Percentiles rank a stretch among this genome's conserved stretches.
phyloP scores from a whole-genome alignment of 2,113 vertebrate genomes.

The Ciconia stormi region DNA sequence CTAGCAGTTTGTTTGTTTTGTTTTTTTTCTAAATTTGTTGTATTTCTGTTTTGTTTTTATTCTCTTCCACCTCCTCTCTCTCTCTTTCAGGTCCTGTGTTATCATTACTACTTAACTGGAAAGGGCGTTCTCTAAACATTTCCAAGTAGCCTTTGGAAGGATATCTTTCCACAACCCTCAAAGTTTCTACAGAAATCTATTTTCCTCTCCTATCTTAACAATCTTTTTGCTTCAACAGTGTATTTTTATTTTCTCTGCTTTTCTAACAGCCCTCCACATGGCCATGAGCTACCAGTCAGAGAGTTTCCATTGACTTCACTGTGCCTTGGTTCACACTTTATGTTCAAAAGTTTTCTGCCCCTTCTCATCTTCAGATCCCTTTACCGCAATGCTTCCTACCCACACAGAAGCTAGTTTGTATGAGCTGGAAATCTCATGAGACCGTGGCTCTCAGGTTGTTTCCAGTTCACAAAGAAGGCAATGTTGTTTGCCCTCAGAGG shows the following conservation, averaged over 20 bases:
- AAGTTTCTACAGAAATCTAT: background rate
- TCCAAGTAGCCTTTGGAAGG: background rate
- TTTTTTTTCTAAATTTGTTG: background rate
- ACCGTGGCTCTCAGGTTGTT: background rate
- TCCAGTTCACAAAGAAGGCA: background rate
- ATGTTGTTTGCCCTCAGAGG: background rate
- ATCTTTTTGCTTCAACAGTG: background rate
- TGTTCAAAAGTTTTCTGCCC: background rate
- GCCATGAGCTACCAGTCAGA: background rate
- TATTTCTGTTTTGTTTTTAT: background rate
- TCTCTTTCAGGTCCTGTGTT: background rate
- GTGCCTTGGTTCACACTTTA: background rate
- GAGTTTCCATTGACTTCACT: constrained; percentile 43
- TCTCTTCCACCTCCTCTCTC: background rate
- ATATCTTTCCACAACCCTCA: background rate
- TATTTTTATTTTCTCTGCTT: background rate
- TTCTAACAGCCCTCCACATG: background rate
- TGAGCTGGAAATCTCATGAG: constrained; percentile 12
- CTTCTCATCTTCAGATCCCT: constrained; percentile 39
- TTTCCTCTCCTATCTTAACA: background rate
- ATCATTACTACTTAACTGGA: background rate
- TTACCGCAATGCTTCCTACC: background rate
- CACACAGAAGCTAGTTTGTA: background rate
- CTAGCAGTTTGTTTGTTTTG: background rate
- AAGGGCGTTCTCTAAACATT: constrained; percentile 1